Conservation (phyloP, 2,113 vertebrate genomes). For the Micronycteris hirsuta region DNA sequence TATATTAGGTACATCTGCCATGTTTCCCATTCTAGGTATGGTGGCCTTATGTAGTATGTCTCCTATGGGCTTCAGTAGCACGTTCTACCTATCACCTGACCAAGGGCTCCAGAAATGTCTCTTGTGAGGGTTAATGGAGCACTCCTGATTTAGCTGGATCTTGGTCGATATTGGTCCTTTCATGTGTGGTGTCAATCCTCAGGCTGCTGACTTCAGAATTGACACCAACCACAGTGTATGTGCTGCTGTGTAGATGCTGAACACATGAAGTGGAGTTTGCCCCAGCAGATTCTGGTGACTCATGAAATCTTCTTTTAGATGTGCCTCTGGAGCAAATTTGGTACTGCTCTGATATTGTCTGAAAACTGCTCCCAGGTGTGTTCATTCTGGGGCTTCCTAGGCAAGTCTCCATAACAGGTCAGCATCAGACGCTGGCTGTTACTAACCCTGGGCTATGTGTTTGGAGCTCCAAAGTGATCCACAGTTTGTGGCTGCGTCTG, state of each 20-base stretch:
- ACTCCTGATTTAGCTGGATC: background rate
- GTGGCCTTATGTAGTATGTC: background rate
- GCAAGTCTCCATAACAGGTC: background rate
- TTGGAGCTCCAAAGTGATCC: background rate
- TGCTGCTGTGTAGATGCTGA: background rate
- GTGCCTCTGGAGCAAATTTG: background rate
- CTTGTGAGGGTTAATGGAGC: background rate
- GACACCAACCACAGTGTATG: too few relatives aligned
- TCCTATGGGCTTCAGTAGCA: background rate
- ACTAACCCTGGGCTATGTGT: background rate
- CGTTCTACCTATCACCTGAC: background rate
- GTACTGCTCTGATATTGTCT: background rate
- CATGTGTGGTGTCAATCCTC: background rate
- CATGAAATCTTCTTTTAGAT: background rate
- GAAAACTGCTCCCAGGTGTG: background rate
- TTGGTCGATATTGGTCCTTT: background rate
- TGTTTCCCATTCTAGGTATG: background rate
- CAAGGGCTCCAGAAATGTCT: background rate
- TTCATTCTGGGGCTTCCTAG: background rate
- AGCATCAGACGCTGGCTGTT: background rate
- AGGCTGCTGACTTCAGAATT: background rate
- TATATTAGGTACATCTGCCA: background rate
- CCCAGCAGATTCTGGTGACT: background rate
- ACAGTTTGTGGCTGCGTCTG: background rate
- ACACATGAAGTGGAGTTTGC: background rate